Base-by-base conservation (phyloP, 1,140 invertebrate species). In the Aethina tumida region DNA sequence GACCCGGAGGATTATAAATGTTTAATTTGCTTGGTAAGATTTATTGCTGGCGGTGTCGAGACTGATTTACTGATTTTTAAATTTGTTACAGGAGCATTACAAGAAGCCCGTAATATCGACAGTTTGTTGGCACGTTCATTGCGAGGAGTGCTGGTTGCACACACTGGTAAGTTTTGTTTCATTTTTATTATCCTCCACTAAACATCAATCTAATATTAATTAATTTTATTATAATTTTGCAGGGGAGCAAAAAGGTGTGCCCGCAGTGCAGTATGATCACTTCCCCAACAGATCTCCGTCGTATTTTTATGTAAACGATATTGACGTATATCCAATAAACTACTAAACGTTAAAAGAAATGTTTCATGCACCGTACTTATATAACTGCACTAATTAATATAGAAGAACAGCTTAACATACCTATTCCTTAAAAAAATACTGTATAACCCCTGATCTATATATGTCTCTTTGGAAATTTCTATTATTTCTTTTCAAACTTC, bases 251-350 rank as follows among this genome's bases (percentile, higher is more conserved):
- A 66, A 84, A 84, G 54, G 67, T 85, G 24, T 86, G 83, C 63
- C 83, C 83, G 4, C 82, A 85, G 56, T 85, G 83, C 60, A 84
- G 82, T 64, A 81, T 80, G 74, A 84, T 84, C 41, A 85, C 81
- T 35, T 77, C 81, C 2, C 77, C 81, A 21, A 66, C 74, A 42
- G 79, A 85, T 64, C 61, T 86, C 30, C 65, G 83, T 32, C 68
- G 77, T 46, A 82, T 86, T 58, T 84, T 79, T 58, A 74, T 86
- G 68, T 86, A 71, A 78, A 44, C 22, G 41, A 20, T 35, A 32
- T 24, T 25, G n/a, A 30, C 17, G 28, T 12, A 8, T 26, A 26
- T 26, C n/a, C 14, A 10, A 5, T 26, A 26, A 26, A 3, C n/a
- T 26, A 26, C 24, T 26, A 24, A 24, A 7, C n/a, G 21, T 7